These are phyloP conservation scores for Sterna hirundo DNA, from an alignment of 2,113 vertebrate species.

Conservation along the genomic window DNA sequence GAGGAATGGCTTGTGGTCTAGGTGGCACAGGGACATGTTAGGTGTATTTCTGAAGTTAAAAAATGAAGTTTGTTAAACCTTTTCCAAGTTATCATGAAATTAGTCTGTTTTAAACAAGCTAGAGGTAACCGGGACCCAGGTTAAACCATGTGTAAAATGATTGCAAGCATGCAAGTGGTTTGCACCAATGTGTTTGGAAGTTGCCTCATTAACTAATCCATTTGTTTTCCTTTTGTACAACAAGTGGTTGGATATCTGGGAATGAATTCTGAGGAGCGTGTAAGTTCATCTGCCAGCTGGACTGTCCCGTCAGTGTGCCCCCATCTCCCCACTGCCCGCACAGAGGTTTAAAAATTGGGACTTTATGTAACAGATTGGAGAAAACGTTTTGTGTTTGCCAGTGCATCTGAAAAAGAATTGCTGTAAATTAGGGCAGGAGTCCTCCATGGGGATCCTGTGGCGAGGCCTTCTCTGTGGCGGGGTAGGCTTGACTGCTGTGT, in stretches of 20 bases:
- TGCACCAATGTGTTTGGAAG: not conserved
- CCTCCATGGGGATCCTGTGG: constrained; percentile 45
- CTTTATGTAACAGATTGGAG: constrained; percentile 55
- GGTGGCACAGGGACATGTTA: rapidly evolving
- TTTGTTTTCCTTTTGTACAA: not conserved
- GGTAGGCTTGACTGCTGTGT: not conserved
- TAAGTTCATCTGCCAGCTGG: not conserved
- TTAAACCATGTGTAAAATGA: not conserved
- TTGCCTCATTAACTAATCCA: not conserved
- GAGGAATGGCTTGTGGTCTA: not conserved
- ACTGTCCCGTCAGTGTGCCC: not conserved
- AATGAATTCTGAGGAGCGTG: not conserved
- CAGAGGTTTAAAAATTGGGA: not conserved
- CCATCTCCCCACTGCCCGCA: not conserved
- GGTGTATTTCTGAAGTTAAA: not conserved
- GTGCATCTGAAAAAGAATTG: constrained; percentile 26
- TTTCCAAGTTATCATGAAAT: not conserved
- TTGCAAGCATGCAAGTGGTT: not conserved
- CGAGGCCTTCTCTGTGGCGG: not conserved
- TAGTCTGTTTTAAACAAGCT: rapidly evolving
- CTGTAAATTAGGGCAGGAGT: constrained; percentile 63
- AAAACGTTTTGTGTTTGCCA: constrained; percentile 54
- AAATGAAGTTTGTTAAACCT: not conserved
- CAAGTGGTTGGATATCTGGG: constrained; percentile 38
- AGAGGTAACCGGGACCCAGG: not conserved